Percentiles rank a stretch among this genome's conserved stretches.
Conservation (phyloP, 2,797 vertebrate genomes). For the Orestias chungarensis region DNA sequence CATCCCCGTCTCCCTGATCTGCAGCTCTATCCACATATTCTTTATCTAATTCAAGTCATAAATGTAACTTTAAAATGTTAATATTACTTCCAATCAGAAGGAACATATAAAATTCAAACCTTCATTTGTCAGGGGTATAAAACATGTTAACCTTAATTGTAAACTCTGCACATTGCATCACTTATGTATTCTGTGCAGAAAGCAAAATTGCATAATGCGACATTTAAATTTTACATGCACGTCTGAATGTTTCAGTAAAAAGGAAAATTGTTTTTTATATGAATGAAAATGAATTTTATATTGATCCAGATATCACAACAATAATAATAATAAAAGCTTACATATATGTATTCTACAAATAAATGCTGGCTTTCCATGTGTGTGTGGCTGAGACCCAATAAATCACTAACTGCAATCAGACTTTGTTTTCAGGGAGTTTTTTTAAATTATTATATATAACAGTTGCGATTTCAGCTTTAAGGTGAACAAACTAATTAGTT, state of each 20-base stretch:
- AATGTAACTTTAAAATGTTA: not conserved
- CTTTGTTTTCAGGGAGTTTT: constrained; percentile 1
- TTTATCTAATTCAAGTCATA: not conserved
- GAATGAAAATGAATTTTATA: not conserved
- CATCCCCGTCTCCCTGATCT: too few species aligned
- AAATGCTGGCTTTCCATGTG: not conserved
- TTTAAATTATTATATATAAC: too few species aligned
- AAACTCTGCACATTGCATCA: not conserved
- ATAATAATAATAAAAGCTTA: not conserved
- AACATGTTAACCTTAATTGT: not conserved
- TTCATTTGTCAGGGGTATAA: not conserved
- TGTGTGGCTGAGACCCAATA: constrained; percentile 29
- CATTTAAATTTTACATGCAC: not conserved
- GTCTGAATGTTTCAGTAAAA: not conserved
- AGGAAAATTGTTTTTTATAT: not conserved
- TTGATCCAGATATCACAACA: not conserved
- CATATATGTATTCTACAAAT: not conserved
- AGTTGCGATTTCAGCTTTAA: too few species aligned
- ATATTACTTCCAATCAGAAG: too few species aligned
- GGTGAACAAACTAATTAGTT: not conserved
- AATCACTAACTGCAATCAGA: constrained; percentile 15
- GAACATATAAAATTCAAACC: not conserved
- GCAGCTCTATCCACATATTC: too few species aligned
- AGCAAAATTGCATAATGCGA: too few species aligned
- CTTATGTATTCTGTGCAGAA: not conserved